Evolutionary conservation across 2,113 vertebrate species (phyloP), one percentile per base, ranked within the genome.

Genomic region (Cnemophilus loriae): DNA sequence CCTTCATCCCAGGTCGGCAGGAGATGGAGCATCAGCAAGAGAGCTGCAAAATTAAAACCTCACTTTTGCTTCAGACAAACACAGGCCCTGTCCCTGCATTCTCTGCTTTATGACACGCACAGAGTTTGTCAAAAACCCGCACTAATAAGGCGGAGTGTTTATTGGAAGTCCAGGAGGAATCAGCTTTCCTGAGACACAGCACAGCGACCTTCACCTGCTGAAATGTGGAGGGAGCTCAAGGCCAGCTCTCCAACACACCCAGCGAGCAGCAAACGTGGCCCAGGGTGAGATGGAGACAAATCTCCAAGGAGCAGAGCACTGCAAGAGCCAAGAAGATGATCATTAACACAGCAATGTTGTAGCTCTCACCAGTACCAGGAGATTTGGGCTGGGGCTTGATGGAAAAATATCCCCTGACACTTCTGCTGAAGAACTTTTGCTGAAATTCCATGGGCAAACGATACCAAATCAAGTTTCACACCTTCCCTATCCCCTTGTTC

Each of bases 401-500:
- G 32, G 61, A 46, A 77, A 94, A 91, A 69, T 81, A 57, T 90
- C 90, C 84, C 74, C 75, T n/a, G 87, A 56, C 28, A 12, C 55
- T 95, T 35, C 2, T 27, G 42, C 15, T 41, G 44, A 27, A n/a
- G 41, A 83, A 73, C 10, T 89, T 88, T 19, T 20, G 41, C 85
- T 88, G 82, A 82, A 83, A 88, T 85, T 88, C 85, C 79, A 69
- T 2, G 1, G 63, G 90, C 70, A 91, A 91, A 73, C 67, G 20
- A 13, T 32, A 76, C 67, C 68, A 76, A 88, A 80, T 56, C 75
- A 61, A 83, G 90, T 83, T 92, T 75, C 94, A 92, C 96, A 92
- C 92, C 90, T 92, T 96, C 82, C 94, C 94, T 85, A 73, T 92
- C 71, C 92, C 92, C 88, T 85, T 92, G 84, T 90, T 95, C 21